A percentile compares a stretch with the other conserved stretches of the same genome.
Evolutionary conservation across 1,140 invertebrate species (phyloP).

Genomic region (Zaprionus lachaisei): DNA sequence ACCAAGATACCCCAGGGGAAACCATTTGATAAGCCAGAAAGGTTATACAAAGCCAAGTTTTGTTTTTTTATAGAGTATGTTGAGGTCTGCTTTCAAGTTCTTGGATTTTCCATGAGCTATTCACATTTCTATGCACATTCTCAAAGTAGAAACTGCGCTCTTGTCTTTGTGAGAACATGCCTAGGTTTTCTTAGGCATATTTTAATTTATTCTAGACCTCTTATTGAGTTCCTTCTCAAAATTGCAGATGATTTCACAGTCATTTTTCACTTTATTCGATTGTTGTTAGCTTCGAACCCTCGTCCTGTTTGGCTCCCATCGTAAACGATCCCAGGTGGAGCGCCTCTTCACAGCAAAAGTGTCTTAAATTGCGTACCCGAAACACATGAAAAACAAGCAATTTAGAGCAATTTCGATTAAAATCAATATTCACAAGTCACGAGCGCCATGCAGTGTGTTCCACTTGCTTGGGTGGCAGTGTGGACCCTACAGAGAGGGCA

Average conservation of each 20-base stretch:
- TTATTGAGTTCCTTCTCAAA: neutral
- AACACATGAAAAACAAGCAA: constrained; percentile 66
- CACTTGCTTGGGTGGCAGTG: constrained; percentile 24
- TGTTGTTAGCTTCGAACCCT: neutral
- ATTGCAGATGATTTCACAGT: neutral
- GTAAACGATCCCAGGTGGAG: constrained; percentile 20
- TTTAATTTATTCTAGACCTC: neutral
- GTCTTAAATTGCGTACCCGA: constrained; percentile 62
- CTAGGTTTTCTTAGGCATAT: too few species aligned
- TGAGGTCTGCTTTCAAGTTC: neutral
- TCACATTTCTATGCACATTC: too few species aligned
- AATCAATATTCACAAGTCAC: constrained; percentile 79
- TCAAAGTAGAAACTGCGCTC: too few species aligned
- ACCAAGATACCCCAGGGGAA: neutral
- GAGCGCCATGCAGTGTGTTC: constrained; percentile 32
- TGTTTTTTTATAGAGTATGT: neutral
- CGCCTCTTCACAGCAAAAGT: constrained; percentile 68
- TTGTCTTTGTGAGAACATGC: too few species aligned
- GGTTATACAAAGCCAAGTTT: neutral
- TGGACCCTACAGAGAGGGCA: constrained; percentile 11
- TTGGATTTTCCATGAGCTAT: neutral
- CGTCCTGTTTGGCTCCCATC: neutral
- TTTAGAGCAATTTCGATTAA: constrained; percentile 80
- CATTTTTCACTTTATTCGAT: neutral
- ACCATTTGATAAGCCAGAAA: neutral